Conservation (phyloP, 92 coral and sea anemone genomes). For the Zoanthus solanderi region DNA sequence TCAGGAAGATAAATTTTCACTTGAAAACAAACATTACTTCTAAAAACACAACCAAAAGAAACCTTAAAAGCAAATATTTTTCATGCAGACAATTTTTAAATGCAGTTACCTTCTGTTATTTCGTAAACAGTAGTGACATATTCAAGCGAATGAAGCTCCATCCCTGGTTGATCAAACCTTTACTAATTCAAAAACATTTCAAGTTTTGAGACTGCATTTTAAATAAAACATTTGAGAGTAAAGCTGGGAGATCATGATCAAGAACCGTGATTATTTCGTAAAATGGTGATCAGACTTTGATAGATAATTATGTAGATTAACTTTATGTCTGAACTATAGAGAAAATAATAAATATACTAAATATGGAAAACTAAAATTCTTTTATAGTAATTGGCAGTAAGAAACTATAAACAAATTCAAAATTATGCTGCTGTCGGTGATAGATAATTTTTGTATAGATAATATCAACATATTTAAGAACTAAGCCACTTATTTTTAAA, state of each 20-base stretch:
- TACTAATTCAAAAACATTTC: not conserved
- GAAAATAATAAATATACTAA: not conserved
- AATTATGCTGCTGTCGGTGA: not conserved
- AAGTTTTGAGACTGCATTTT: not conserved
- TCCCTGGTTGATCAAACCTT: conserved; percentile 7
- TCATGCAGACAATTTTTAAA: not conserved
- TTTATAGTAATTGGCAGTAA: conserved; percentile 1
- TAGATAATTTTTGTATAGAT: not conserved
- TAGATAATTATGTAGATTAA: conserved; percentile 33
- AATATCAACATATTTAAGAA: no score
- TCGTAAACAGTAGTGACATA: conserved; percentile 38
- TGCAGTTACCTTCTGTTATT: conserved; percentile 18
- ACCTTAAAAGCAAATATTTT: not conserved
- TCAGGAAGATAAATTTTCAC: no score
- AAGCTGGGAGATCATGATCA: not conserved
- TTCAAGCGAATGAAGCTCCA: conserved; percentile 36
- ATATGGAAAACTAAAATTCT: conserved; percentile 5
- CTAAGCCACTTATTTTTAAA: no score
- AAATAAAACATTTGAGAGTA: not conserved
- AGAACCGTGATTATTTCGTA: not conserved
- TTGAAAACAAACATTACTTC: not conserved
- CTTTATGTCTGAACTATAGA: not conserved
- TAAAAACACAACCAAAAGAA: not conserved
- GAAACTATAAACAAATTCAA: not conserved
- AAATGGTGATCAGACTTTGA: not conserved